Conservation (phyloP, 2,797 vertebrate genomes). For the Myotis pilosus region DNA sequence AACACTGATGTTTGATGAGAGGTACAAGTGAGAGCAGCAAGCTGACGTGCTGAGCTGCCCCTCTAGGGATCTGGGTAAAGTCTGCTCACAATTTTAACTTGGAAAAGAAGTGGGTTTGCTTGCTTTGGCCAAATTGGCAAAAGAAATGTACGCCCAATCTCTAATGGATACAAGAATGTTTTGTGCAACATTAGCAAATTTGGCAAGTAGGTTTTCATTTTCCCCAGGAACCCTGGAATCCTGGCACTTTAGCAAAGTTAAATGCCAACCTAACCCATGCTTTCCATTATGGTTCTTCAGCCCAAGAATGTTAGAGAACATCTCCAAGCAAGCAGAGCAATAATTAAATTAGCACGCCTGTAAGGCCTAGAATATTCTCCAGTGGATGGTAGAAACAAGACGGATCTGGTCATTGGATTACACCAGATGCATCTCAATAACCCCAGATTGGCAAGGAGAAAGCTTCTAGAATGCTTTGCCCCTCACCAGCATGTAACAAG, state of each 20-base stretch:
- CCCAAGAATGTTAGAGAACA: not conserved
- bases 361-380: not conserved
- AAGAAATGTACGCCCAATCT: slow-evolving; percentile 15
- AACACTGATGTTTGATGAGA: slow-evolving; percentile 70
- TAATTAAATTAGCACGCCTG: slow-evolving; percentile 60
- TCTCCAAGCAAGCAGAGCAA: not conserved
- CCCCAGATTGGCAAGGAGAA: not conserved
- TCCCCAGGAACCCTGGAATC: slow-evolving; percentile 42
- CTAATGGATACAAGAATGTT: not conserved
- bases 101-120: slow-evolving; percentile 39
- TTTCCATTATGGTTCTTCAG: not conserved
- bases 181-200: not conserved
- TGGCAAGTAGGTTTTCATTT: slow-evolving; percentile 48
- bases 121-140: slow-evolving; percentile 59
- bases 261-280: slow-evolving; percentile 13
- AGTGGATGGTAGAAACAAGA: not conserved
- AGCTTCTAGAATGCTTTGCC: not conserved
- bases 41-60: not conserved
- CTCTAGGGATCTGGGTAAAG: slow-evolving; percentile 38
- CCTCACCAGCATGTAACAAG: not conserved
- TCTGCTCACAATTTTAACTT: slow-evolving; percentile 38
- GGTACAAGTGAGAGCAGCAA: slow-evolving; percentile 15
- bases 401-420: not conserved
- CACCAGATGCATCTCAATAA: not conserved
- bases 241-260: slow-evolving; percentile 42